Percentiles rank a stretch among this genome's conserved stretches.
Evolutionary conservation across 2,888 invertebrate genomes (phyloP).

Genomic region (Carabus problematicus): DNA sequence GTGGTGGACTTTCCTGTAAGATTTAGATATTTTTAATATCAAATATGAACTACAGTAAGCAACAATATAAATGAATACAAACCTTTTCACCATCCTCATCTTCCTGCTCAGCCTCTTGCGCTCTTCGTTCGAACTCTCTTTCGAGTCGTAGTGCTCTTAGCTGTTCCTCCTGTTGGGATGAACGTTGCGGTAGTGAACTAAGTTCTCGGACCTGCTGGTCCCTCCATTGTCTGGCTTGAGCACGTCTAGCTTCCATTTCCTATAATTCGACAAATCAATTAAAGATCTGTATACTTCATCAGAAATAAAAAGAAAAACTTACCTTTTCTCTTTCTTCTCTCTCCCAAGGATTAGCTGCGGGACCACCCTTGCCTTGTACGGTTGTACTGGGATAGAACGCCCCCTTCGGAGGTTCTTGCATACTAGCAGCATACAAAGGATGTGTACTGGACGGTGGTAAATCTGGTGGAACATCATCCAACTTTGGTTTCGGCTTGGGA

Average conservation of each 20-base stretch:
- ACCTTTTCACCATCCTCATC: conserved; percentile 76
- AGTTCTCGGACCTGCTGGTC: conserved; percentile 88
- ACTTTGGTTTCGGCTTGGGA: conserved; percentile 61
- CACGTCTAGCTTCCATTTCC: conserved; percentile 74
- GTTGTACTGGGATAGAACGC: conserved; percentile 68
- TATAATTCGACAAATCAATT: conserved; percentile 16
- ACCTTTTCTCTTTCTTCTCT: conserved; percentile 88
- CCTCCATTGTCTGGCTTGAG: conserved; percentile 79
- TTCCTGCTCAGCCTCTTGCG: conserved; percentile 76
- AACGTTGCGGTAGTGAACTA: conserved; percentile 71
- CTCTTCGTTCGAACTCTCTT: conserved; percentile 90
- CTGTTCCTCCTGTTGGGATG: conserved; percentile 85
- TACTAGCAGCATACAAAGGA: conserved; percentile 77
- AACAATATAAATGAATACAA: conserved; percentile 43
- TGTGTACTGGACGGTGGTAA: conserved; percentile 75
- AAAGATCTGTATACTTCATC: conserved; percentile 1
- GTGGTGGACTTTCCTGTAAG: conserved; percentile 55
- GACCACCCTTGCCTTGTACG: conserved; percentile 48
- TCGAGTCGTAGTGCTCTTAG: conserved; percentile 89
- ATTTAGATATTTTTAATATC: neutral
- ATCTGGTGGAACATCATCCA: conserved; percentile 65
- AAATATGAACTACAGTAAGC: neutral
- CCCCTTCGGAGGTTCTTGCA: conserved; percentile 76
- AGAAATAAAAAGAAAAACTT: conserved; percentile 38
- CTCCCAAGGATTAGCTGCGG: conserved; percentile 85